phyloP scores from a whole-genome alignment of 2,113 vertebrate species.

The Phyllostomus discolor region DNA sequence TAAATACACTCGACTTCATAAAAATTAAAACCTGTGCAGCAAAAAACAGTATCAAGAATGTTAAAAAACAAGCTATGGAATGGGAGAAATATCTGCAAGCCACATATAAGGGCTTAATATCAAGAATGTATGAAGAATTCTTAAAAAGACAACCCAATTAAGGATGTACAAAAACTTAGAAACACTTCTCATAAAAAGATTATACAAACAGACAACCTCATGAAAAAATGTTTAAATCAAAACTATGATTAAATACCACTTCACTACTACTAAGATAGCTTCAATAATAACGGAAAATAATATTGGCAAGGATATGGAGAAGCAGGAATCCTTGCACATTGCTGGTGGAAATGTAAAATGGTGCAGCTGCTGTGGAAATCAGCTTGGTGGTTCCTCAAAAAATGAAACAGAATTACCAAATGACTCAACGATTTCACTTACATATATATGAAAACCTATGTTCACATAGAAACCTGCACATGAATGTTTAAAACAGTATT shows the following conservation, averaged over 20 bases:
- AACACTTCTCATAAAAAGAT: not conserved
- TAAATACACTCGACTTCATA: not conserved
- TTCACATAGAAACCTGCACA: not conserved
- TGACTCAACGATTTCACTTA: not conserved
- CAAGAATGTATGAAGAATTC: not conserved
- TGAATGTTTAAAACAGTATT: not conserved
- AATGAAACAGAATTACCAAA: not conserved
- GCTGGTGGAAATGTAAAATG: too few relatives aligned
- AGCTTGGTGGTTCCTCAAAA: not conserved
- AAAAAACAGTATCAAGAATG: not conserved
- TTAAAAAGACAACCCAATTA: not conserved
- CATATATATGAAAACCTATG: not conserved
- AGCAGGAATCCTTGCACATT: not conserved
- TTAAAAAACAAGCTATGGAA: not conserved
- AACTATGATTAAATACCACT: not conserved
- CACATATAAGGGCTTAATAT: not conserved
- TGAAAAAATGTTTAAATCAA: not conserved
- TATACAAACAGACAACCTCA: not conserved
- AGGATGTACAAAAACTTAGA: not conserved
- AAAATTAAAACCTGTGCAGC: not conserved
- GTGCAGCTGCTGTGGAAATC: not conserved
- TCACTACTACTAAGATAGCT: not conserved
- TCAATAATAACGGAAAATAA: not conserved
- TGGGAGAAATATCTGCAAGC: not conserved
- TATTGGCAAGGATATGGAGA: not conserved